phyloP scores from a whole-genome alignment of 2,797 vertebrate genomes.

The Intellagama lesueurii region DNA sequence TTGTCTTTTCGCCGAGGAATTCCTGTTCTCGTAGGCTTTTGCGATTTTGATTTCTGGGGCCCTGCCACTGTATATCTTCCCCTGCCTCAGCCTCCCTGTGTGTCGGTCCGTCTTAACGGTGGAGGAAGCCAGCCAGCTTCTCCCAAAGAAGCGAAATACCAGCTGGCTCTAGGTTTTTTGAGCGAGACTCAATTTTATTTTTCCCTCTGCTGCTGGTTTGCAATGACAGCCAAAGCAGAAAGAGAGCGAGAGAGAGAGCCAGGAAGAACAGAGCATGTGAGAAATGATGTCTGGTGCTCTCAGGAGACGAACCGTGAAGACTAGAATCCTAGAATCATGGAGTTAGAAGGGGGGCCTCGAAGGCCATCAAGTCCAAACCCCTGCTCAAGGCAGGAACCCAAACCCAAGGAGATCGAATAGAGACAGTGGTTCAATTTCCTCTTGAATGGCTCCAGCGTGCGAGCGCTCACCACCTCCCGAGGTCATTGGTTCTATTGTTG shows the following conservation, averaged over 20 bases:
- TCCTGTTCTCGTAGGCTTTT: slow-evolving; percentile 54
- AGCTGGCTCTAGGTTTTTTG: slow-evolving; percentile 3
- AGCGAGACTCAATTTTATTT: slow-evolving; percentile 9
- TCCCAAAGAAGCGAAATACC: slow-evolving; percentile 47
- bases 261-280: slow-evolving; percentile 17
- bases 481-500: no score
- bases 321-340: neutral
- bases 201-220: neutral
- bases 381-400: no score
- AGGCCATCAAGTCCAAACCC: no score
- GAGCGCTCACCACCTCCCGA: no score
- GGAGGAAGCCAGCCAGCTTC: slow-evolving; percentile 46
- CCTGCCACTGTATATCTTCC: neutral
- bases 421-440: no score
- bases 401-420: no score
- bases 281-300: neutral
- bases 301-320: neutral
- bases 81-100: slow-evolving; percentile 23
- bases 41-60: slow-evolving; percentile 41
- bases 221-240: neutral
- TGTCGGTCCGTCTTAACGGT: slow-evolving; percentile 17
- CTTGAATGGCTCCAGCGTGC: no score
- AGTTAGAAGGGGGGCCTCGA: no score
- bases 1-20: slow-evolving; percentile 13
- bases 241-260: neutral